Evolutionary conservation across 1,140 invertebrate species (phyloP).

Genomic region (Ostrea denselamellosa): DNA sequence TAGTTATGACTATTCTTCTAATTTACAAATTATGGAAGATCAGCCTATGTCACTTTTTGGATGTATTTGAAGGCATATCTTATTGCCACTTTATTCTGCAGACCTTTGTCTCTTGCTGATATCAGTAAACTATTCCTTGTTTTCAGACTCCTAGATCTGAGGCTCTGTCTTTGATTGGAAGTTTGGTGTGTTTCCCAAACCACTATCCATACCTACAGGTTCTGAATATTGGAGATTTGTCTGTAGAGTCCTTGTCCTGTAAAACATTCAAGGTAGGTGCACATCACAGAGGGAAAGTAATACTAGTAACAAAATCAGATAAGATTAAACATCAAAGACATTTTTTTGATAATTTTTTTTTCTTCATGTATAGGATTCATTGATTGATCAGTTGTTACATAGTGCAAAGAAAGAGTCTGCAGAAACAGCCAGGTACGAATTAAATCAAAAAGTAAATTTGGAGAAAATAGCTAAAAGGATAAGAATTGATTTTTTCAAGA

Average conservation of each 20-base stretch:
- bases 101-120: not conserved
- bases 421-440: constrained; percentile 86
- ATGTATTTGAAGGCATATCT: too few relatives aligned
- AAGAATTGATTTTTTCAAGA: too few relatives aligned
- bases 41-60: too few relatives aligned
- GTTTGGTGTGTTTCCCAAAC: constrained; percentile 89
- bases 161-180: constrained; percentile 93
- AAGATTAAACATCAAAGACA: not conserved
- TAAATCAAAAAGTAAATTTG: not conserved
- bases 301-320: not conserved
- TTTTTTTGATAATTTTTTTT: not conserved
- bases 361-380: constrained; percentile 86
- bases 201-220: constrained; percentile 88
- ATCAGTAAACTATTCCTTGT: constrained; percentile 57
- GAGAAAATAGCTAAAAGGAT: too few relatives aligned
- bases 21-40: too few relatives aligned
- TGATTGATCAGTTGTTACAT: constrained; percentile 91
- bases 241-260: constrained; percentile 86
- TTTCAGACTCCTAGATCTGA: constrained; percentile 90
- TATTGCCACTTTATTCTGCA: not conserved
- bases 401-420: constrained; percentile 93
- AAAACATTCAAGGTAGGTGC: constrained; percentile 87
- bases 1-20: too few relatives aligned
- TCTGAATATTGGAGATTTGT: constrained; percentile 87
- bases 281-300: not conserved